Base-by-base conservation (phyloP, 2,888 invertebrate genomes). In the Diploptera punctata region DNA sequence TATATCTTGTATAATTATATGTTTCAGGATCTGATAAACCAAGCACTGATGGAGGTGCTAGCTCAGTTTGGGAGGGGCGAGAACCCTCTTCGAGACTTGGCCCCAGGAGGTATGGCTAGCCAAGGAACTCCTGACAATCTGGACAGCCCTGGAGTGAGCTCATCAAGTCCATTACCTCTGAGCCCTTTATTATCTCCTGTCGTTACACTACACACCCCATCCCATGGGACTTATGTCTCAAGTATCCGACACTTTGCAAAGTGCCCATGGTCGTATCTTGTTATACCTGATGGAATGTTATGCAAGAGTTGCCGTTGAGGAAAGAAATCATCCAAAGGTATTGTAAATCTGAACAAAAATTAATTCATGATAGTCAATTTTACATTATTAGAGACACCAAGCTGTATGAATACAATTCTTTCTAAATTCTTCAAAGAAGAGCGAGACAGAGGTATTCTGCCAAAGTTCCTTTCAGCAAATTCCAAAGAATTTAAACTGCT, bases 251-350 rank as follows among this genome's bases (percentile, higher is more conserved):
- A 73, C 81, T 84, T 70, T 80, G 83, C 77, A 81, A 65, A 60
- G 7, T 47, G 52, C 80, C 0, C 77, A 79, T 60, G 77, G 76
- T 29, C 61, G 79, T 47, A 82, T 82, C 1, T 75, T 83, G 24
- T 78, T 79, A 62, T 90, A 89, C 78, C 81, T 90, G 70, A 82
- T 88, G 78, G 88, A 89, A 76, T 88, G 87, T 79, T 94, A 93
- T 81, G 88, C 90, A 47, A 87, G 92, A 77, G 90, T 93, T 18
- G 88, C 89, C 44, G 80, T 88, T 0, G 93, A 93, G 80, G 93
- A 93, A 81, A 84, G 92, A 77, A 90, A 90, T 79, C 87, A 92
- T 80, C 90, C 93, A 21, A 93, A 93, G 85, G 87, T 87, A 76
- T 75, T n/a, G 72, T 49, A 65, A 16, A 62, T 52, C 21, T 1